Conservation (phyloP, 2,888 invertebrate genomes). For the Troilus luridus region DNA sequence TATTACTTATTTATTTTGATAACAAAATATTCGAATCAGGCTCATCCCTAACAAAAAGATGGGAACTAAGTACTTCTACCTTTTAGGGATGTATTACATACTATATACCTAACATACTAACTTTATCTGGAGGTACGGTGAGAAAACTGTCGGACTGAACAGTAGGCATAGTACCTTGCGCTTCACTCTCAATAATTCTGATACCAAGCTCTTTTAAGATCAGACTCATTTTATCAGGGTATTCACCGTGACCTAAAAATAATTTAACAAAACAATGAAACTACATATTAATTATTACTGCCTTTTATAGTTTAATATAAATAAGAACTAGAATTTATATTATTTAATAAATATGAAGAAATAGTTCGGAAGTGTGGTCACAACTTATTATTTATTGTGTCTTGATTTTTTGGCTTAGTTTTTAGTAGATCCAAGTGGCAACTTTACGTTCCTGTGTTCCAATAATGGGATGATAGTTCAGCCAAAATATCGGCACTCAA, state of each 20-base stretch:
- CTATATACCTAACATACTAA: background rate
- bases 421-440: too few relatives aligned
- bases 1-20: background rate
- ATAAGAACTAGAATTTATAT: too few relatives aligned
- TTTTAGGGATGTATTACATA: too few relatives aligned
- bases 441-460: too few relatives aligned
- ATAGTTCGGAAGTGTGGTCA: too few relatives aligned
- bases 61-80: background rate
- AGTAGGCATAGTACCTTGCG: conserved; percentile 28
- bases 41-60: background rate
- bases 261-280: conserved; percentile 10
- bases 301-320: too few relatives aligned
- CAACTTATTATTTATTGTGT: too few relatives aligned
- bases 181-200: conserved; percentile 64
- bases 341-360: too few relatives aligned
- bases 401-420: too few relatives aligned
- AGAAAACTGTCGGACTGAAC: conserved; percentile 59
- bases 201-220: conserved; percentile 70
- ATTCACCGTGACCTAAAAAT: conserved; percentile 74
- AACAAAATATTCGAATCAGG: background rate
- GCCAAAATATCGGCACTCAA: too few relatives aligned
- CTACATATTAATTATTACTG: background rate
- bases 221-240: conserved; percentile 73
- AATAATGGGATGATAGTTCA: too few relatives aligned
- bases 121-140: conserved; percentile 38